These are phyloP conservation scores for Catamblyrhynchus diadema DNA, from an alignment of 2,797 vertebrate species.

Conservation along the genomic window DNA sequence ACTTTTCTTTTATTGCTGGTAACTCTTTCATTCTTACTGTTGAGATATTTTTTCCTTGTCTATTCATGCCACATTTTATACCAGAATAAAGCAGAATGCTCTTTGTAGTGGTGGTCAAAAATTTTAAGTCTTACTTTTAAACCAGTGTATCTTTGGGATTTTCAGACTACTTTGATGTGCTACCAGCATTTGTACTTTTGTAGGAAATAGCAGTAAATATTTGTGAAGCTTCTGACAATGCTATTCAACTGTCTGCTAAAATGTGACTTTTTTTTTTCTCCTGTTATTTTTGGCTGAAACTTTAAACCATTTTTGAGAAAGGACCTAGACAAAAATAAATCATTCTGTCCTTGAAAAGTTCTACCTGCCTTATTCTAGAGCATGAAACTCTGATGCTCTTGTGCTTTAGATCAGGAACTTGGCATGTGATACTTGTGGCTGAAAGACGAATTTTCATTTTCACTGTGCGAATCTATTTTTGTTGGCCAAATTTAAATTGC, in stretches of 20 bases:
- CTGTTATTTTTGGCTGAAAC: neutral
- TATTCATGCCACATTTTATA: neutral
- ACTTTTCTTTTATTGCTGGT: neutral
- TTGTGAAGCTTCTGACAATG: neutral
- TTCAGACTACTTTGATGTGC: neutral
- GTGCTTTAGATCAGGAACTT: neutral
- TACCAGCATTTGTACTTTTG: neutral
- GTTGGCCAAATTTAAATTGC: slow-evolving; percentile 3
- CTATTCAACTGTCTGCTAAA: neutral
- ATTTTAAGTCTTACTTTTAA: neutral
- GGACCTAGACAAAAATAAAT: slow-evolving; percentile 17
- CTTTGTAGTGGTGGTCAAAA: neutral
- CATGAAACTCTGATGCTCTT: neutral
- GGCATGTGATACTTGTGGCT: neutral
- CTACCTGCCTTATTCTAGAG: neutral
- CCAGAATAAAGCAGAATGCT: neutral
- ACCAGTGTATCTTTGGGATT: neutral
- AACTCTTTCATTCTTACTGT: neutral
- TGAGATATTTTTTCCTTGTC: neutral
- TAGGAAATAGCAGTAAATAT: neutral
- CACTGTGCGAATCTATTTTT: neutral
- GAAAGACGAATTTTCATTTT: neutral
- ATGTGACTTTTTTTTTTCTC: neutral
- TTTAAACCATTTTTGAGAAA: slow-evolving; percentile 2
- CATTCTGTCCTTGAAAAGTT: slow-evolving; percentile 20